These are phyloP conservation scores for Eupeodes luniger DNA, from an alignment of 2,888 invertebrate genomes.

Conservation along the genomic window DNA sequence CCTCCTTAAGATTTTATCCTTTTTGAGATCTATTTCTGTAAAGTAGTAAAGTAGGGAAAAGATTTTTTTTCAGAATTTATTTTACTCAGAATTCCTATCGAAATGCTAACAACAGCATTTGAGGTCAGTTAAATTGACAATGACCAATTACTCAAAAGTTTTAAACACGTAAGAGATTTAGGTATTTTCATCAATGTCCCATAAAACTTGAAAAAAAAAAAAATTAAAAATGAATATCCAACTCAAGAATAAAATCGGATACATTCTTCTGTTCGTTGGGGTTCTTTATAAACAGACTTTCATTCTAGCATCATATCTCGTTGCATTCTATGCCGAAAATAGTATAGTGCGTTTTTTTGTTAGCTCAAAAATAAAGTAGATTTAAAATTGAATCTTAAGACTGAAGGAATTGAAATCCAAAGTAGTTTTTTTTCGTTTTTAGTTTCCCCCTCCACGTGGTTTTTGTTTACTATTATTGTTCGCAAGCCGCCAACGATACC, in stretches of 20 bases:
- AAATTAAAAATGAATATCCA: not conserved
- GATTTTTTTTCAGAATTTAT: too few species aligned
- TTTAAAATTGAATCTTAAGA: constrained; percentile 12
- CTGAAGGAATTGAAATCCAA: constrained; percentile 24
- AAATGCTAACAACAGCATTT: too few species aligned
- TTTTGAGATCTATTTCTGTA: too few species aligned
- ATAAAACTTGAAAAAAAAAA: not conserved
- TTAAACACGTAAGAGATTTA: too few species aligned
- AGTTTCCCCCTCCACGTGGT: constrained; percentile 40
- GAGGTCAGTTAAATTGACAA: too few species aligned
- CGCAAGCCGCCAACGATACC: constrained; percentile 5
- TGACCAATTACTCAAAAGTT: too few species aligned
- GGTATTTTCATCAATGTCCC: too few species aligned
- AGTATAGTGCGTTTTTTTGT: constrained; percentile 47
- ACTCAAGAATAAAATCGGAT: not conserved
- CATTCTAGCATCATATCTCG: constrained; percentile 5
- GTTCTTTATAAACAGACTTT: constrained; percentile 34
- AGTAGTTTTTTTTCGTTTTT: constrained; percentile 28
- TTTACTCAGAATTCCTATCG: too few species aligned
- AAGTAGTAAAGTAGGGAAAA: too few species aligned
- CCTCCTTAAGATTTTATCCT: too few species aligned
- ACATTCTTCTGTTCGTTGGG: constrained; percentile 64
- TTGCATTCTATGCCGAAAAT: constrained; percentile 39
- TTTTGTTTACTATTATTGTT: constrained; percentile 61
- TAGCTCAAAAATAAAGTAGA: constrained; percentile 39